A percentile compares a stretch with the other conserved stretches of the same genome.
Evolutionary conservation across 2,888 invertebrate species (phyloP).

Genomic region (Odontomyia ornata): DNA sequence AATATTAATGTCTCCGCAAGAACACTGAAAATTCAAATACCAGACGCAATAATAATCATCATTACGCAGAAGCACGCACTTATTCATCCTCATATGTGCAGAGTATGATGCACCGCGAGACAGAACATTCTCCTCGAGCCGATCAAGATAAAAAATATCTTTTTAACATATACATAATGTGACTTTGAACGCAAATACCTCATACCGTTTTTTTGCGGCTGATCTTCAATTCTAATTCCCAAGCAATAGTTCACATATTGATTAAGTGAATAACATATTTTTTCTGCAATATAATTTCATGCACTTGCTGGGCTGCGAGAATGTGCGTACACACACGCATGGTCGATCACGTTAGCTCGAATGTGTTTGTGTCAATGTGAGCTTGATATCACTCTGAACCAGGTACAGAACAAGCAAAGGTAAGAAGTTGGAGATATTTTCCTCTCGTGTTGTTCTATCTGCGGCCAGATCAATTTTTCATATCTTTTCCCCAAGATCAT

Average conservation of each 20-base stretch:
- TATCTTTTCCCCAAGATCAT: slow-evolving; percentile 42
- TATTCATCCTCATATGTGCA: background rate
- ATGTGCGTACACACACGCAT: background rate
- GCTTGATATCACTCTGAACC: too few species aligned
- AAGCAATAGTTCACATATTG: slow-evolving; percentile 43
- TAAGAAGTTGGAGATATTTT: background rate
- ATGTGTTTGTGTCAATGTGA: too few species aligned
- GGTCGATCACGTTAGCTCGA: background rate
- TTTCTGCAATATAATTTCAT: background rate
- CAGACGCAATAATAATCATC: slow-evolving; percentile 18
- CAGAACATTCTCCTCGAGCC: background rate
- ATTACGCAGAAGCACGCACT: slow-evolving; percentile 32
- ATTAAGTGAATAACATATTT: slow-evolving; percentile 41
- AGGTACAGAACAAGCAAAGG: background rate
- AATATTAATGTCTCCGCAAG: background rate
- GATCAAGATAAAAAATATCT: background rate
- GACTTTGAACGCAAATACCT: slow-evolving; percentile 38
- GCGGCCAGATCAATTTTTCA: slow-evolving; percentile 25
- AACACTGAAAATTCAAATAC: slow-evolving; percentile 20
- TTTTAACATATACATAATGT: slow-evolving; percentile 25
- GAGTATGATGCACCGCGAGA: background rate
- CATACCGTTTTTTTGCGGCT: background rate
- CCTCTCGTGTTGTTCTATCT: slow-evolving; percentile 1
- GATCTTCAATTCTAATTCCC: slow-evolving; percentile 35
- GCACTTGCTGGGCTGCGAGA: too few species aligned